A percentile compares a stretch with the other conserved stretches of the same genome.
Evolutionary conservation across 2,113 vertebrate genomes (phyloP).

Genomic region (Phodopus roborovskii): DNA sequence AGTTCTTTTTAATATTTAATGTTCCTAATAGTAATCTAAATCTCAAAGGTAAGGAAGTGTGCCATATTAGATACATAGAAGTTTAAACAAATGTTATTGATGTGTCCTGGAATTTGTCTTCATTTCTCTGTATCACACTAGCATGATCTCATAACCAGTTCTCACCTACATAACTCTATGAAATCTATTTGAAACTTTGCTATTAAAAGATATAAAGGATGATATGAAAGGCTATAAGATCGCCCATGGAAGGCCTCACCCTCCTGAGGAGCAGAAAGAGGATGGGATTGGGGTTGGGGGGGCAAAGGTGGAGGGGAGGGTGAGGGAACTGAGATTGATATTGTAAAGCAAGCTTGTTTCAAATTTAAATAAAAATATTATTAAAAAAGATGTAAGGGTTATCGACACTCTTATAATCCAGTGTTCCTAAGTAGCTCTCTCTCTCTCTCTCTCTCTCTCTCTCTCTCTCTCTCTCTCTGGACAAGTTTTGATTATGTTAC

Average conservation of each 20-base stretch:
- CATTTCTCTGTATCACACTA: neutral
- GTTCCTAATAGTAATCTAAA: constrained; percentile 72
- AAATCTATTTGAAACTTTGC: constrained; percentile 23
- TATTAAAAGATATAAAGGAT: constrained; percentile 27
- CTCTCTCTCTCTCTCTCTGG: neutral
- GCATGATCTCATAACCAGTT: neutral
- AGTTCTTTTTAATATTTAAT: constrained; percentile 80
- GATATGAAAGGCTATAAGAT: too few relatives aligned
- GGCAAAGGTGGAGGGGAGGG: too few relatives aligned
- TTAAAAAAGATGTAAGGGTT: constrained; percentile 12
- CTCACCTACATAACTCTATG: neutral
- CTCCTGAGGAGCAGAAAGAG: too few relatives aligned
- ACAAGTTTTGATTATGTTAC: neutral
- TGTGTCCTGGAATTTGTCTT: constrained; percentile 32
- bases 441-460: neutral
- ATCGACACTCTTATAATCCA: neutral
- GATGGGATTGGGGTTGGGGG: too few relatives aligned
- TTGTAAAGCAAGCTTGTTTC: too few relatives aligned
- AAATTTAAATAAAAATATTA: too few relatives aligned
- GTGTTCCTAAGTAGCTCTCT: neutral
- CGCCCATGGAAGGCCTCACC: too few relatives aligned
- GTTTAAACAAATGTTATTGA: constrained; percentile 67
- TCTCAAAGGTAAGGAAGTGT: constrained; percentile 72
- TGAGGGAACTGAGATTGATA: too few relatives aligned
- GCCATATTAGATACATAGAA: constrained; percentile 19